These are phyloP conservation scores for Madoqua kirkii DNA, from an alignment of 2,113 vertebrate species.

Conservation along the genomic window DNA sequence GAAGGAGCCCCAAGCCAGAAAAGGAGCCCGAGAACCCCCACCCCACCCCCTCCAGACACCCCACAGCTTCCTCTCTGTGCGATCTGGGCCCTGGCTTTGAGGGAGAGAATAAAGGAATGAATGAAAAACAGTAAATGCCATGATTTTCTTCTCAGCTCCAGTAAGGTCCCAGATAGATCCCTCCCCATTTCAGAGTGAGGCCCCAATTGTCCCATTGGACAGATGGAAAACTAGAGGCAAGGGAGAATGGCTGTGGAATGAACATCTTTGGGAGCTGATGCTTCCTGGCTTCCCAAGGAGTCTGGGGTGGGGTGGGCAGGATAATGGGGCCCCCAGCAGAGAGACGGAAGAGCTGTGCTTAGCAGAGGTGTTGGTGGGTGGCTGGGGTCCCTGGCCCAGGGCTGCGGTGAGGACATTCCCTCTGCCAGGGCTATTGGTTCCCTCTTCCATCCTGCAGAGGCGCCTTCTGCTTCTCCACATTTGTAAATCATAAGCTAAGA, in stretches of 20 bases:
- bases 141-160: neutral
- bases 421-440: too few species aligned
- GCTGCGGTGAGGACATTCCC: neutral
- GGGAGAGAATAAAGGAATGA: neutral
- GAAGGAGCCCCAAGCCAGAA: neutral
- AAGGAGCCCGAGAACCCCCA: neutral
- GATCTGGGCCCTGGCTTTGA: neutral
- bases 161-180: neutral
- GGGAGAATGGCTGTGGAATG: neutral
- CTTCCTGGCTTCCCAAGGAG: neutral
- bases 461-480: neutral
- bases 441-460: neutral
- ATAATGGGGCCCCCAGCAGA: neutral
- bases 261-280: neutral
- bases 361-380: neutral
- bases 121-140: neutral
- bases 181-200: neutral
- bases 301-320: neutral
- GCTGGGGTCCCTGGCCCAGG: neutral
- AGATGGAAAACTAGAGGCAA: neutral
- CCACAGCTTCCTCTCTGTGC: neutral
- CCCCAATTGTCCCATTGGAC: neutral
- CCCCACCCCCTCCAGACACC: neutral
- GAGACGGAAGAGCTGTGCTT: neutral
- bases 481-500: conserved; percentile 48